Evolutionary conservation across 2,888 invertebrate genomes (phyloP).

Genomic region (Drosophila recens): DNA sequence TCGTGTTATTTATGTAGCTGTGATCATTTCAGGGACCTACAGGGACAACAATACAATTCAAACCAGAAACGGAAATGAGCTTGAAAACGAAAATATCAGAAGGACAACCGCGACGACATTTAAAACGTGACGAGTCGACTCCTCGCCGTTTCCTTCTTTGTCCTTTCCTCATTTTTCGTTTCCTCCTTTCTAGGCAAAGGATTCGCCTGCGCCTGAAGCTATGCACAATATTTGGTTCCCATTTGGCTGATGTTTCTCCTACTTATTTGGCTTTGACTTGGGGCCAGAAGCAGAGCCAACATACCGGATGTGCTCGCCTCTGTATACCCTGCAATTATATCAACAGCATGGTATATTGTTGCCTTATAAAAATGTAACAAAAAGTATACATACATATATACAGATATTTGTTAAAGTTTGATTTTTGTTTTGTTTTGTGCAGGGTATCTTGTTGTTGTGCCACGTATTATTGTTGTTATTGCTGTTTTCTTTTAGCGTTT

Average conservation of each 20-base stretch:
- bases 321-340: slow-evolving; percentile 13
- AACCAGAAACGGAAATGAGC: slow-evolving; percentile 68
- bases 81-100: slow-evolving; percentile 56
- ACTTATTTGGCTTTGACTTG: slow-evolving; percentile 51
- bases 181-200: background rate
- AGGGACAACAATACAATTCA: slow-evolving; percentile 8
- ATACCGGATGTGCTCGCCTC: slow-evolving; percentile 31
- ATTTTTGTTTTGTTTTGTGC: background rate
- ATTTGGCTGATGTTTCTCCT: slow-evolving; percentile 58
- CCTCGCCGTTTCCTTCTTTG: slow-evolving; percentile 2
- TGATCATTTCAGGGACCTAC: slow-evolving; percentile 33
- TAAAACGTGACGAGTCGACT: slow-evolving; percentile 66
- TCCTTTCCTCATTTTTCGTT: background rate
- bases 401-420: background rate
- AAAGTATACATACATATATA: background rate
- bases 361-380: too few relatives aligned
- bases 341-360: background rate
- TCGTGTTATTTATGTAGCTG: slow-evolving; percentile 24
- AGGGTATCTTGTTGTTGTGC: slow-evolving; percentile 24
- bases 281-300: slow-evolving; percentile 18
- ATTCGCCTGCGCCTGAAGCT: slow-evolving; percentile 39
- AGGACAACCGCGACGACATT: slow-evolving; percentile 70
- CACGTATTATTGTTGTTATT: slow-evolving; percentile 7
- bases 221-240: slow-evolving; percentile 62
- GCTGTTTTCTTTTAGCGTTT: slow-evolving; percentile 65